Evolutionary conservation across 2,113 vertebrate genomes (phyloP), one percentile per base, ranked within the genome.

Genomic region (Mustela lutreola): DNA sequence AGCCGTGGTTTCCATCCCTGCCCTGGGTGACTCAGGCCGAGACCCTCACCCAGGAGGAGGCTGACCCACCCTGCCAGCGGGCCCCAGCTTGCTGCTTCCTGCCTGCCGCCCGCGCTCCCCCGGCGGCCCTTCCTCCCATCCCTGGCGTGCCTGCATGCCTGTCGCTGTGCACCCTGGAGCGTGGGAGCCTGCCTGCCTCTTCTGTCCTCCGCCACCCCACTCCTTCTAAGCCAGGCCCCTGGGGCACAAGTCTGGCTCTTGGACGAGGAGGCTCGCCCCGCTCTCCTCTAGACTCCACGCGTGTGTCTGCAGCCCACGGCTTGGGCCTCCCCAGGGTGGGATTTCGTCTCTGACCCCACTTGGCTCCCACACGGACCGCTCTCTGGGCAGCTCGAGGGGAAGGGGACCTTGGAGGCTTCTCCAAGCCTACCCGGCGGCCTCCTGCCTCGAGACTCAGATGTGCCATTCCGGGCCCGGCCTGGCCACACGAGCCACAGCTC

Each of bases 11-110:
- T 39, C 78, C 88, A 2, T 92, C 85, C 1, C 91, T 62, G 50
- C 33, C 75, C 76, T 5, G 31, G 42, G 86, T 3, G 9, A 28
- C 62, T 73, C 2, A 4, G 3, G 4, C 14, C 73, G 26, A 12
- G 48, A 87, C 28, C 45, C 31, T 36, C 5, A 42, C 4, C 65
- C 2, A 80, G 95, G 95, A 98, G 95, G 86, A 73, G 87, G 89
- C 45, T 12, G 86, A 73, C 56, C 76, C 81, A 16, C 60, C 63
- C 48, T 71, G 67, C 76, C 48, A 0, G 4, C 10, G 21, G 75
- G 79, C 36, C 53, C 7, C 42, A 15, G 50, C 83, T 48, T 39
- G 31, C 95, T 2, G 67, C 82, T 93, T 42, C 82, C n/a, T 11
- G 36, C 87, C 28, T 60, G 85, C 89, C 45, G 36, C 71, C 75